These are phyloP conservation scores for Equus quagga DNA, from an alignment of 2,113 vertebrate species.

Conservation along the genomic window DNA sequence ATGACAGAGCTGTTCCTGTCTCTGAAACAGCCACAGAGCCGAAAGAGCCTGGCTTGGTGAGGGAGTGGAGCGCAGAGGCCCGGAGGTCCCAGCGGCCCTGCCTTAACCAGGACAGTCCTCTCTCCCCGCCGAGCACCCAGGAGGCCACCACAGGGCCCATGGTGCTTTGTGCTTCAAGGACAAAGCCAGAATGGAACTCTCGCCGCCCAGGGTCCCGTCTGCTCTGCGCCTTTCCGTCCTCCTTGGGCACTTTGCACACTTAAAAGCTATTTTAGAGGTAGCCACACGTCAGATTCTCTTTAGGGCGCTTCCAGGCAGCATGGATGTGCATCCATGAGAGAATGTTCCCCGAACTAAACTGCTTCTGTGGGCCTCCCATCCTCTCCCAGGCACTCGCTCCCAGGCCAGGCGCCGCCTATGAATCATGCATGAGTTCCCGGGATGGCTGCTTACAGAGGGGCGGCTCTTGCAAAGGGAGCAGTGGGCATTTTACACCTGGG, in stretches of 20 bases:
- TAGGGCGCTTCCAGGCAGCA: conserved; percentile 53
- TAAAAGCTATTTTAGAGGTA: conserved; percentile 73
- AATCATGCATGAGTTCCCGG: conserved; percentile 43
- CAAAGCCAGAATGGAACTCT: background rate
- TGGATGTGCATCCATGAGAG: conserved; percentile 70
- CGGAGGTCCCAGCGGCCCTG: background rate
- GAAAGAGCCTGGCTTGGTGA: background rate
- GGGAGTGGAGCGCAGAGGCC: no score
- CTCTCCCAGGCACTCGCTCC: conserved; percentile 28
- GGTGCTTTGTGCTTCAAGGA: conserved; percentile 56
- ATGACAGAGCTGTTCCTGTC: background rate
- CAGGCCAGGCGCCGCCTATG: conserved; percentile 48
- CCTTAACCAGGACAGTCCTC: background rate
- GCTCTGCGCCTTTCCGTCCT: background rate
- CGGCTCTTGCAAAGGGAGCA: rapidly evolving
- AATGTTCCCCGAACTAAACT: conserved; percentile 37
- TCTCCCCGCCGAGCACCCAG: background rate
- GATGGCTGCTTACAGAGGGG: background rate
- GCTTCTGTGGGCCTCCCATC: conserved; percentile 68
- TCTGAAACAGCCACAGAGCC: background rate
- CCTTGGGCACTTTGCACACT: conserved; percentile 52
- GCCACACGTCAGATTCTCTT: conserved; percentile 54
- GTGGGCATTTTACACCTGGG: background rate
- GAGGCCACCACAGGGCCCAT: background rate
- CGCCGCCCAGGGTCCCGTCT: background rate